phyloP scores from a whole-genome alignment of 2,113 vertebrate genomes.

The Malurus elegans region DNA sequence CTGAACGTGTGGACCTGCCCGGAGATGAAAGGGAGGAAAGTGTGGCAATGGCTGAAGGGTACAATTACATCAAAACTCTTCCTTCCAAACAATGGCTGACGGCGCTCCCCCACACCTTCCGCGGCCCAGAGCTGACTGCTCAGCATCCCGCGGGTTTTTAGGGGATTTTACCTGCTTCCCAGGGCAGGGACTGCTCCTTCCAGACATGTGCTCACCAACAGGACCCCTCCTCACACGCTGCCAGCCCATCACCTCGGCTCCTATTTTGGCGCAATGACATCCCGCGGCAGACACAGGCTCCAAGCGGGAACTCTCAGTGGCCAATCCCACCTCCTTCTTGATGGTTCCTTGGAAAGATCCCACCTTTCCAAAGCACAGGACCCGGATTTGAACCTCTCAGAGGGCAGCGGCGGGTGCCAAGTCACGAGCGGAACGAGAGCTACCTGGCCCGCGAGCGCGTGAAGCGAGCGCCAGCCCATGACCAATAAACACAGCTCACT shows the following conservation, averaged over 20 bases:
- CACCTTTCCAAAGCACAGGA: background rate
- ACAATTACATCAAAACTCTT: slow-evolving; percentile 66
- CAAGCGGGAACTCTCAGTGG: background rate
- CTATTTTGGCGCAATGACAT: fast-evolving
- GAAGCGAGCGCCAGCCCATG: slow-evolving; percentile 31
- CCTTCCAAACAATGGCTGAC: slow-evolving; percentile 36
- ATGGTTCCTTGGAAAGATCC: background rate
- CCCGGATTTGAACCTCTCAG: background rate
- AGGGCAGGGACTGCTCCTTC: background rate
- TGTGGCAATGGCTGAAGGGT: slow-evolving; percentile 63
- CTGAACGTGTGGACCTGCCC: slow-evolving; percentile 61
- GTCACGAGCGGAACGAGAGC: background rate
- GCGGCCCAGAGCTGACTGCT: background rate
- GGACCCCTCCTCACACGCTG: background rate
- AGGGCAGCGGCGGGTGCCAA: background rate
- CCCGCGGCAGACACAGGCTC: background rate
- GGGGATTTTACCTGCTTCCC: background rate
- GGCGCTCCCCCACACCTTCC: background rate
- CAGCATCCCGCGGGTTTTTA: fast-evolving
- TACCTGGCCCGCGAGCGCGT: background rate
- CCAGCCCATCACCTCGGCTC: background rate
- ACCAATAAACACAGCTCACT: slow-evolving; percentile 59
- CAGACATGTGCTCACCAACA: fast-evolving
- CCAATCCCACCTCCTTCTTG: background rate
- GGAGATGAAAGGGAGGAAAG: slow-evolving; percentile 66